phyloP scores from a whole-genome alignment of 2,797 vertebrate species.

The Enteromius anoplus region DNA sequence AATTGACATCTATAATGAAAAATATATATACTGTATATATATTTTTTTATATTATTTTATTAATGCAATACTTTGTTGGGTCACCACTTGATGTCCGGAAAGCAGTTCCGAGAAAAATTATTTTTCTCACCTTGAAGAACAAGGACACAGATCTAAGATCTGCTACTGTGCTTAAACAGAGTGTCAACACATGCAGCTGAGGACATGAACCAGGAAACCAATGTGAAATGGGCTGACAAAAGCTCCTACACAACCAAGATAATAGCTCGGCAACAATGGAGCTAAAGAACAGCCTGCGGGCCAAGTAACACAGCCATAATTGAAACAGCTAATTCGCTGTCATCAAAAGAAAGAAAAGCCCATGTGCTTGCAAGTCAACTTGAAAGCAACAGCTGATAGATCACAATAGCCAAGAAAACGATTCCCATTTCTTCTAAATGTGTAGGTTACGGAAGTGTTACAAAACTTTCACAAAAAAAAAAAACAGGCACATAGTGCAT shows the following conservation, averaged over 20 bases:
- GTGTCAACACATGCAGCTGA: constrained; percentile 36
- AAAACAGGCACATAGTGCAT: neutral
- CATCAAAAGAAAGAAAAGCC: constrained; percentile 50
- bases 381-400: constrained; percentile 40
- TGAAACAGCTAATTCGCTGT: constrained; percentile 44
- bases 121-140: neutral
- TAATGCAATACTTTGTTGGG: neutral
- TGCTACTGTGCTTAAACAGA: constrained; percentile 8
- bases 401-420: constrained; percentile 28
- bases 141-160: neutral
- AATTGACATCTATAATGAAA: neutral
- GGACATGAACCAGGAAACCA: constrained; percentile 47
- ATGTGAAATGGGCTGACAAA: constrained; percentile 44
- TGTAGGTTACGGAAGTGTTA: neutral
- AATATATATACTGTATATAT: neutral
- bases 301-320: constrained; percentile 45
- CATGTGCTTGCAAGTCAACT: constrained; percentile 41
- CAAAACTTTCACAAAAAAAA: neutral
- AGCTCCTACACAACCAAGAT: constrained; percentile 39
- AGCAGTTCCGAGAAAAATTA: too few relatives aligned
- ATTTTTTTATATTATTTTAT: neutral
- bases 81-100: neutral
- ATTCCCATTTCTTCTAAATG: neutral
- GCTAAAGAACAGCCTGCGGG: constrained; percentile 49
- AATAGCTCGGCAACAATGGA: constrained; percentile 49